phyloP scores from a whole-genome alignment of 2,113 vertebrate genomes.

The Solea solea region DNA sequence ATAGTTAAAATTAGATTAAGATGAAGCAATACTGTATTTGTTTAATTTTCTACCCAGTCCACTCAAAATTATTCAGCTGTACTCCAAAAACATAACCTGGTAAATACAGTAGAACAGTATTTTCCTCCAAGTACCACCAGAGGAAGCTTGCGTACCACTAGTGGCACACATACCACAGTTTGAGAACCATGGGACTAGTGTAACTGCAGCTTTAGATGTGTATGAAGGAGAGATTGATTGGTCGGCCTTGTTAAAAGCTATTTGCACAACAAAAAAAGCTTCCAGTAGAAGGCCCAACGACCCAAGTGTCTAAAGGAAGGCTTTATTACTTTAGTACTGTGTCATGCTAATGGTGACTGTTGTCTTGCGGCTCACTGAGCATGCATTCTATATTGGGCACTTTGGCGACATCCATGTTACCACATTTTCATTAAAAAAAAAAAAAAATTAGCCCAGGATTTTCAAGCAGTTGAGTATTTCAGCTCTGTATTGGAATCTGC shows the following conservation, averaged over 20 bases:
- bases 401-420: background rate
- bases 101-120: too few species aligned
- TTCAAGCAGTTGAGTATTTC: too few species aligned
- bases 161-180: too few species aligned
- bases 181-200: background rate
- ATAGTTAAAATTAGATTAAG: too few species aligned
- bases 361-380: background rate
- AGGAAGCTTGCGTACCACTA: too few species aligned
- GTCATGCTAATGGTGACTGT: slow-evolving; percentile 42
- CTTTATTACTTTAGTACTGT: slow-evolving; percentile 14
- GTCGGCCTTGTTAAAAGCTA: slow-evolving; percentile 39
- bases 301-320: slow-evolving; percentile 3
- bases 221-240: background rate
- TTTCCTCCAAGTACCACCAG: too few species aligned
- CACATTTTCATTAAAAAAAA: background rate
- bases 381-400: slow-evolving; percentile 1
- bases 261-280: slow-evolving; percentile 54
- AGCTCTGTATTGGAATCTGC: too few species aligned
- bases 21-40: too few species aligned
- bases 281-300: slow-evolving; percentile 5
- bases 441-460: too few species aligned
- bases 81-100: too few species aligned
- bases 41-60: too few species aligned
- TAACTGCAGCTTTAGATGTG: background rate
- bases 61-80: too few species aligned